These are phyloP conservation scores for Lampris incognitus DNA, from an alignment of 2,113 vertebrate genomes.

Conservation along the genomic window DNA sequence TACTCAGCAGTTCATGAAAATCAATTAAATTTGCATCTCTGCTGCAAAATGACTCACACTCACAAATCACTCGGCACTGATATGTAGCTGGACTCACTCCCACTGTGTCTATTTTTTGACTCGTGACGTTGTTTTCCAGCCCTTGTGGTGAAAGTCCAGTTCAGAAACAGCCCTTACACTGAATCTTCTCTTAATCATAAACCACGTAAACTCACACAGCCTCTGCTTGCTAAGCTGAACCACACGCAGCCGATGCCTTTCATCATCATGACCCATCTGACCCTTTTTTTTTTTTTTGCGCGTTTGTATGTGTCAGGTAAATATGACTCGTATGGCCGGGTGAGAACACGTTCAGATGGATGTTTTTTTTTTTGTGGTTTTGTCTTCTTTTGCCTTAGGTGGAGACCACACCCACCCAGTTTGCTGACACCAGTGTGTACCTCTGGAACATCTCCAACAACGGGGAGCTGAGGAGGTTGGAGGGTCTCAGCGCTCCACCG, in stretches of 20 bases:
- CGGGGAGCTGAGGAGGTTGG: conserved; percentile 86
- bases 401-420: conserved; percentile 89
- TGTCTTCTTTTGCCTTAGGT: conserved; percentile 78
- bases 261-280: conserved; percentile 23
- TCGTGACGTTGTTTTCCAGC: conserved; percentile 9
- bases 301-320: background rate
- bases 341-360: background rate
- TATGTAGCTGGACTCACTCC: background rate
- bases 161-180: background rate
- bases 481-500: conserved; percentile 74
- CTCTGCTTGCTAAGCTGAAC: conserved; percentile 10
- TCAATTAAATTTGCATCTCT: background rate
- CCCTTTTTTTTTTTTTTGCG: background rate
- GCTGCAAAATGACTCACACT: background rate
- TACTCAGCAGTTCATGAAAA: background rate
- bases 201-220: conserved; percentile 31
- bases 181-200: conserved; percentile 59
- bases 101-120: background rate
- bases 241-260: background rate
- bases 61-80: background rate
- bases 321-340: background rate
- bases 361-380: background rate
- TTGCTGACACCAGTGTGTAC: conserved; percentile 90
- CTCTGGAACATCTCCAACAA: conserved; percentile 91
- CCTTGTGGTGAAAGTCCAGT: conserved; percentile 61